A percentile compares a stretch with the other conserved stretches of the same genome.
Evolutionary conservation across 2,888 invertebrate species (phyloP).

Genomic region (Chrysopilus asiliformis): DNA sequence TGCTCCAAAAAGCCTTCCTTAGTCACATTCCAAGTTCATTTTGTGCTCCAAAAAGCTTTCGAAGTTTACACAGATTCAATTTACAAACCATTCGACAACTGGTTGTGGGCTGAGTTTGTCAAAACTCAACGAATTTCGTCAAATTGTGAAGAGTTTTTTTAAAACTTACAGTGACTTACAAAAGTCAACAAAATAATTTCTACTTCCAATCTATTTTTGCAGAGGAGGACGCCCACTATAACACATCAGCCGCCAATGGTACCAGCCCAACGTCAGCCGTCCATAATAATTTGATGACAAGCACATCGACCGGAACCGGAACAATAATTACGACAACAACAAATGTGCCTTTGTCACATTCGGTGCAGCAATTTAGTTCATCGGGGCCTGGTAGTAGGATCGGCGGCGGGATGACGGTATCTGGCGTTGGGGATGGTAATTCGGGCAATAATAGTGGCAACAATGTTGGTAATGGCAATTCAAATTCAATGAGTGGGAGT

Average conservation of each 20-base stretch:
- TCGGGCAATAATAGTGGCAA: slow-evolving; percentile 1
- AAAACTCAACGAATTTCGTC: too few species aligned
- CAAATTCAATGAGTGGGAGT: slow-evolving; percentile 20
- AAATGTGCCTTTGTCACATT: slow-evolving; percentile 32
- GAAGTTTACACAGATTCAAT: too few species aligned
- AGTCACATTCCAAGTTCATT: too few species aligned
- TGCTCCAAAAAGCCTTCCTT: too few species aligned
- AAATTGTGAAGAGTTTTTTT: too few species aligned
- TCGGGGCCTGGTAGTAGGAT: slow-evolving; percentile 15
- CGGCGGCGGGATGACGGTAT: slow-evolving; percentile 9
- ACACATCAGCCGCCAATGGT: slow-evolving; percentile 24
- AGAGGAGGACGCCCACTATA: slow-evolving; percentile 35
- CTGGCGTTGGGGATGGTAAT: slow-evolving; percentile 13
- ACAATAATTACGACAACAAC: slow-evolving; percentile 22
- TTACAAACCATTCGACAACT: too few species aligned
- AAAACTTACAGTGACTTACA: too few species aligned
- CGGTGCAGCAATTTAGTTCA: slow-evolving; percentile 34
- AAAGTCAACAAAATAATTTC: too few species aligned
- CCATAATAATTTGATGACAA: slow-evolving; percentile 33
- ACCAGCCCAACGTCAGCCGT: slow-evolving; percentile 32
- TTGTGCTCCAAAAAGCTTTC: too few species aligned
- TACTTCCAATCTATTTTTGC: slow-evolving; percentile 7
- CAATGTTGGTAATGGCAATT: slow-evolving; percentile 20
- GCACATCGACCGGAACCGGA: slow-evolving; percentile 24
- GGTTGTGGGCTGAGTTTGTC: too few species aligned